Base-by-base conservation (phyloP, 2,797 vertebrate species). In the Melopsittacus undulatus region DNA sequence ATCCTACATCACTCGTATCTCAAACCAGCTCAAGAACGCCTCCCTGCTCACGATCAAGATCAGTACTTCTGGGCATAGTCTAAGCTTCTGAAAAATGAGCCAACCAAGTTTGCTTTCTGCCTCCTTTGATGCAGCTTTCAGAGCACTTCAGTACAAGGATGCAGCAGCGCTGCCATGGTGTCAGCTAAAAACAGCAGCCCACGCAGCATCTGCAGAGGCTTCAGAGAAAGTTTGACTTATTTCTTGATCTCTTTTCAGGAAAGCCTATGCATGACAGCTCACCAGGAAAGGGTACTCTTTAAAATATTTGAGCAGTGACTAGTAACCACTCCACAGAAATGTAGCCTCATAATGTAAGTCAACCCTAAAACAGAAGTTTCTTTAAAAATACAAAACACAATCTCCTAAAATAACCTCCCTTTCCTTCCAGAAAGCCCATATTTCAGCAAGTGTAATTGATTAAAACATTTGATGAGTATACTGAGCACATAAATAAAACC, bases 171-270 rank as follows among this genome's bases (percentile, higher is more conserved):
- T 90, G 95, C 91, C 64, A 90, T n/a, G 2, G 49, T 23, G 13
- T 81, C 93, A 92, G 91, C 85, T 94, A 69, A 82, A 92, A 92
- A 78, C 64, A 29, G 51, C 88, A 84, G 69, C 92, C 93, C 87
- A 91, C 63, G 51, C 89, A 95, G 80, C 92, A 94, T 70, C 87
- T 95, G 91, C 95, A 90, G 87, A 84, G 80, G 85, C 90, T 94
- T 83, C 87, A 90, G 43, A 89, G 56, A 66, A 91, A 79, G 83
- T 87, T 70, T 90, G 67, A 86, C 74, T 79, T 52, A 70, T 82
- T 84, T 67, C 92, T 77, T 57, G 22, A 48, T 81, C 89, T 93
- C 89, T 95, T 90, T 94, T 94, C 82, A 92, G 84, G 93, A 96
- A 97, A 90, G 83, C 23, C 68, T 64, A 72, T 63, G 51, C 59